phyloP scores from a whole-genome alignment of 2,888 invertebrate species.

The Athalia rosae region DNA sequence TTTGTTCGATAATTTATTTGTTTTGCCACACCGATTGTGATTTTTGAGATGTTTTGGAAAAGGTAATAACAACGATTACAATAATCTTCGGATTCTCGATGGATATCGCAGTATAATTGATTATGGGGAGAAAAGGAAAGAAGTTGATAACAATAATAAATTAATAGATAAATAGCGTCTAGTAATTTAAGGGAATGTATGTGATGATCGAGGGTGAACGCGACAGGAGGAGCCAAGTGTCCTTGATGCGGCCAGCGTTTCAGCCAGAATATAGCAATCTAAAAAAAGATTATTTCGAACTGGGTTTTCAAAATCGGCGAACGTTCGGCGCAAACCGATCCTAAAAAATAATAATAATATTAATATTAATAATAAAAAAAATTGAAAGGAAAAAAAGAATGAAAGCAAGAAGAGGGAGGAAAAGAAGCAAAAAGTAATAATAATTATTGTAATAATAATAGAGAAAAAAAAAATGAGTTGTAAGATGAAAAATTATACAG shows the following conservation, averaged over 20 bases:
- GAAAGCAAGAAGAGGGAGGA: slow-evolving; percentile 39
- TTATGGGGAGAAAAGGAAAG: background rate
- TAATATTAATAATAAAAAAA: slow-evolving; percentile 24
- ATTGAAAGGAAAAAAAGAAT: slow-evolving; percentile 19
- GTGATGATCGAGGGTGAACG: slow-evolving; percentile 16
- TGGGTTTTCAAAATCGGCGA: slow-evolving; percentile 38
- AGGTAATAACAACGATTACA: no score
- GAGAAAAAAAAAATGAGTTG: slow-evolving; percentile 56
- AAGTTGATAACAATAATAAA: background rate
- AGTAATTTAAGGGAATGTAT: slow-evolving; percentile 8
- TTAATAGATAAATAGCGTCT: background rate
- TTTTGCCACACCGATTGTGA: no score
- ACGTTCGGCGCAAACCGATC: slow-evolving; percentile 74
- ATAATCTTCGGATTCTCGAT: no score
- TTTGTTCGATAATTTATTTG: no score
- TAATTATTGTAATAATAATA: slow-evolving; percentile 43
- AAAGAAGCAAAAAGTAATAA: slow-evolving; percentile 50
- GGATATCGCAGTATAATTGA: background rate
- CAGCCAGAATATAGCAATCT: slow-evolving; percentile 63
- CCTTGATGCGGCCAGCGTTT: slow-evolving; percentile 74
- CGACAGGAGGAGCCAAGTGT: slow-evolving; percentile 70
- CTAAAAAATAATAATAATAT: slow-evolving; percentile 55
- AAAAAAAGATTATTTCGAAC: background rate
- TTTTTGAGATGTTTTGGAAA: no score
- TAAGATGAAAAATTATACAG: slow-evolving; percentile 70